Base-by-base conservation (phyloP, 1,140 invertebrate genomes). In the Galleria mellonella region DNA sequence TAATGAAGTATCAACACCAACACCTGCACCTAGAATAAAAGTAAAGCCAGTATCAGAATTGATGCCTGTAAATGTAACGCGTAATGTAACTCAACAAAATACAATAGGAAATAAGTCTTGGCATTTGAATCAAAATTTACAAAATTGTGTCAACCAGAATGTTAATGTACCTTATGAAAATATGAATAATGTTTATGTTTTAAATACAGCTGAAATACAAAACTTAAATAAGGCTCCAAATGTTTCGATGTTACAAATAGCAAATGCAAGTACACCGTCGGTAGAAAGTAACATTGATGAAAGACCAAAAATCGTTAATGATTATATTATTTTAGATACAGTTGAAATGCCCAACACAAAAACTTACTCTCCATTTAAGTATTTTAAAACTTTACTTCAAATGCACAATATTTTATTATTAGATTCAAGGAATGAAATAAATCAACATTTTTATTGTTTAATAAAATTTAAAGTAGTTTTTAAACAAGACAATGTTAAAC, bases 381-480 rank as follows among this genome's bases (percentile, higher is more conserved):
- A 84, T 55, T 54, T 82, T 9, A 64, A 60, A 55, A 60, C 50
- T 27, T 63, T 82, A 32, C 43, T 82, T 12, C 47, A 67, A 32
- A 28, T 75, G 9, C 66, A 84, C 43, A 65, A 65, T 12, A 54
- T 84, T 4, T 28, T 32, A 27, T 67, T 83, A 27, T 50, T 67
- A 28, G 43, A 66, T 30, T 27, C 56, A 32, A 43, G 30, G 15
- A 31, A 46, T 11, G 14, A 9, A 13, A 32, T 68, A 14, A 10
- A 27, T 13, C 1, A 27, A 27, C 6, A 28, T 11, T 69, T 61
- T 40, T 23, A 37, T 4, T 64, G 55, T 42, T 58, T 84, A 15
- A 66, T 78, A n/a, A 77, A 72, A 51, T 77, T 81, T 37, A 81
- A 70, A 58, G 62, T 77, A 10, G 14, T 53, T 14, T 77, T 70